A percentile compares a stretch with the other conserved stretches of the same genome.
Evolutionary conservation across 2,888 invertebrate genomes (phyloP).

Genomic region (Ryuthela nishihirai): DNA sequence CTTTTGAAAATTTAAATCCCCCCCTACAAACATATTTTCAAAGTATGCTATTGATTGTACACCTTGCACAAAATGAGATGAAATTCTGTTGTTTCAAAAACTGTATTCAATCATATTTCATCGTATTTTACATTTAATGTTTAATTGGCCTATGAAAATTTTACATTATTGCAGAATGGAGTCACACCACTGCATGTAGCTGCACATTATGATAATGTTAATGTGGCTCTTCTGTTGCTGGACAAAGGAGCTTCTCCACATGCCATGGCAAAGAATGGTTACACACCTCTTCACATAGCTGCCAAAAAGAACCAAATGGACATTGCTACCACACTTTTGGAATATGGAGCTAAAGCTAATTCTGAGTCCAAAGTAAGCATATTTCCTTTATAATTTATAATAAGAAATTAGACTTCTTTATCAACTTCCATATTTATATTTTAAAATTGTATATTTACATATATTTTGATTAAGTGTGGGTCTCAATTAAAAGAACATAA

Average conservation of each 20-base stretch:
- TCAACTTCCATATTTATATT: neutral
- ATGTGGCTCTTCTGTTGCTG: conserved; percentile 84
- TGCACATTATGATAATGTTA: conserved; percentile 93
- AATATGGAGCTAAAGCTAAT: conserved; percentile 92
- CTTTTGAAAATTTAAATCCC: too few relatives aligned
- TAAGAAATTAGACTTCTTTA: neutral
- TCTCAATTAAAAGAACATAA: too few relatives aligned
- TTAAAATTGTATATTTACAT: too few relatives aligned
- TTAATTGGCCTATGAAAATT: neutral
- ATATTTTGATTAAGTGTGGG: too few relatives aligned
- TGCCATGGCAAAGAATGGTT: conserved; percentile 97
- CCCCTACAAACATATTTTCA: neutral
- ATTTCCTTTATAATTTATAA: neutral
- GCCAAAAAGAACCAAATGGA: conserved; percentile 91
- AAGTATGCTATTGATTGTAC: neutral
- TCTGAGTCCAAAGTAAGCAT: conserved; percentile 75
- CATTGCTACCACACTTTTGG: conserved; percentile 73
- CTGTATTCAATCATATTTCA: neutral
- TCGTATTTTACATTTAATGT: neutral
- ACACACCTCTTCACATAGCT: conserved; percentile 97
- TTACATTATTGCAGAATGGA: conserved; percentile 63
- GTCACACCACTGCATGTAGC: conserved; percentile 98
- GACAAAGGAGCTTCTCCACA: conserved; percentile 96
- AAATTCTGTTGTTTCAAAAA: neutral
- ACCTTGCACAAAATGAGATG: too few relatives aligned